These are phyloP conservation scores for Leptinotarsa lineolata DNA, from an alignment of 1,140 invertebrate genomes.

Conservation along the genomic window DNA sequence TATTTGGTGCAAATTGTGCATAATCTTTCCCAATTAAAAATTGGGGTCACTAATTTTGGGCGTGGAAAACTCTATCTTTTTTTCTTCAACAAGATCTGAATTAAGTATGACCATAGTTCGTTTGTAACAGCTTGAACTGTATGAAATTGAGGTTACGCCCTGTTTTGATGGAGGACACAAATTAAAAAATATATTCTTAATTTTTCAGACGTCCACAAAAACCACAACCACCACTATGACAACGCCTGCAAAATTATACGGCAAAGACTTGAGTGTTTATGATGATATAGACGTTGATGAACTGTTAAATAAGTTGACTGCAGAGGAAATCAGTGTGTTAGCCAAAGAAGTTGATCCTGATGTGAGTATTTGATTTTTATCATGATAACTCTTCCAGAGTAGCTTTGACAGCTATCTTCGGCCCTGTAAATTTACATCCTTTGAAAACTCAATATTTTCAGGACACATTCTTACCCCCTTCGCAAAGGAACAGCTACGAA, in stretches of 20 bases:
- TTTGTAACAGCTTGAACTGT: conserved; percentile 1
- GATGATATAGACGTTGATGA: conserved; percentile 97
- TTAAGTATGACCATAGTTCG: conserved; percentile 26
- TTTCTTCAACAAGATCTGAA: conserved; percentile 29
- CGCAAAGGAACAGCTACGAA: conserved; percentile 93
- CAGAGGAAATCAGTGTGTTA: conserved; percentile 95
- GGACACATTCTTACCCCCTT: conserved; percentile 96
- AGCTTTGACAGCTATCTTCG: too few species aligned
- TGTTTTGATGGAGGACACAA: background rate
- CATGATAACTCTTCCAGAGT: background rate
- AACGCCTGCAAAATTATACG: conserved; percentile 86
- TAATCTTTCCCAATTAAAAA: conserved; percentile 24
- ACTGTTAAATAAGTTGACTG: conserved; percentile 88
- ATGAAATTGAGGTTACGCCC: conserved; percentile 32
- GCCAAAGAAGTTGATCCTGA: conserved; percentile 99
- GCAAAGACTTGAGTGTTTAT: conserved; percentile 90
- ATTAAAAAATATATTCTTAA: conserved; percentile 25
- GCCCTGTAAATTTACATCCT: too few species aligned
- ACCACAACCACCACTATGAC: conserved; percentile 87
- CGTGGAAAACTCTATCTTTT: conserved; percentile 34
- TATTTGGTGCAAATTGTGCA: background rate
- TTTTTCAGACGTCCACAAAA: conserved; percentile 79
- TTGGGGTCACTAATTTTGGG: conserved; percentile 42
- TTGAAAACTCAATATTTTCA: conserved; percentile 58
- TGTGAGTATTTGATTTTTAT: conserved; percentile 70